Evolutionary conservation across 2,888 invertebrate species (phyloP).

Genomic region (Ceriagrion tenellum): DNA sequence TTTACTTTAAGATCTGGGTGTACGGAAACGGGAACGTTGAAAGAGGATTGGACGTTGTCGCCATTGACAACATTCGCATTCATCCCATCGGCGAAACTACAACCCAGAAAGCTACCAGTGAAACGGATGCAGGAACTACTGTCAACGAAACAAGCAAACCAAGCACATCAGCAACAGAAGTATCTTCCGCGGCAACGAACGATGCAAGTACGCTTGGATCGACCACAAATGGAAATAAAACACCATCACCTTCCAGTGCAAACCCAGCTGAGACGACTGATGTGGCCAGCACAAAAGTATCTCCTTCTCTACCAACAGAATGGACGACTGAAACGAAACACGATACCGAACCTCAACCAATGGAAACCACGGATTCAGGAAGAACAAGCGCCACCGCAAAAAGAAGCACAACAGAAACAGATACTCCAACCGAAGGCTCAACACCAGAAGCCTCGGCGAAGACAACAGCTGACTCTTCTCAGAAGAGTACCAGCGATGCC

Average conservation of each 20-base stretch:
- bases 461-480: not conserved
- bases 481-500: not conserved
- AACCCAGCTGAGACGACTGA: not conserved
- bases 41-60: not conserved
- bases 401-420: not conserved
- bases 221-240: not conserved
- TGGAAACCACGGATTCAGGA: not conserved
- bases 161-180: not conserved
- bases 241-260: not conserved
- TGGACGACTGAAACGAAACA: not conserved
- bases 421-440: not conserved
- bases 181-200: not conserved
- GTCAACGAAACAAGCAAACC: not conserved
- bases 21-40: conserved; percentile 38
- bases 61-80: conserved; percentile 23
- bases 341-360: not conserved
- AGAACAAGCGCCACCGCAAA: not conserved
- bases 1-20: not conserved
- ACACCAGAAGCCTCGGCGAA: not conserved
- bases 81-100: too few relatives aligned
- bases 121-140: not conserved
- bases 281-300: not conserved
- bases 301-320: not conserved
- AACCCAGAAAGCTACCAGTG: not conserved
- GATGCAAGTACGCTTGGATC: not conserved